Evolutionary conservation across 2,888 invertebrate species (phyloP).

Genomic region (Elmis aenea): DNA sequence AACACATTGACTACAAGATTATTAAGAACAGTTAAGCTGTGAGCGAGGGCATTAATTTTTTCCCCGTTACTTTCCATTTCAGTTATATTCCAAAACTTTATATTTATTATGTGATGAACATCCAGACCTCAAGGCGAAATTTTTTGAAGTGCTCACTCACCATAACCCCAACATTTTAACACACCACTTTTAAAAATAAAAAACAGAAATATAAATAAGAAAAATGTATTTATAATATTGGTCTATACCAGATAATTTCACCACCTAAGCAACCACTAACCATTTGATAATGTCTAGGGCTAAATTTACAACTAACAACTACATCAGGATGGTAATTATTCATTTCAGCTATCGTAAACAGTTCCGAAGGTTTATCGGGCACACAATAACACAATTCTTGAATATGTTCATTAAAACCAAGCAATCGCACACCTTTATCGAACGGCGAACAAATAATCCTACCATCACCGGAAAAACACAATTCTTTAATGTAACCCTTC

Average conservation of each 20-base stretch:
- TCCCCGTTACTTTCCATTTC: too few relatives aligned
- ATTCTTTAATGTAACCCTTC: conserved; percentile 87
- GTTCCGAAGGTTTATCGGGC: conserved; percentile 48
- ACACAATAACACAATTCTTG: conserved; percentile 71
- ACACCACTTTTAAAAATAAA: too few relatives aligned
- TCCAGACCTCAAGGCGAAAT: too few relatives aligned
- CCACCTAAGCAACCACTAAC: conserved; percentile 90
- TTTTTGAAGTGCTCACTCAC: too few relatives aligned
- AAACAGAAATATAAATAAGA: too few relatives aligned
- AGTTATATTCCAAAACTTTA: too few relatives aligned
- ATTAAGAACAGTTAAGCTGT: too few relatives aligned
- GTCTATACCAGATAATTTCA: conserved; percentile 86
- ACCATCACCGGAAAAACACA: conserved; percentile 87
- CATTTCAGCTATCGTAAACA: conserved; percentile 63
- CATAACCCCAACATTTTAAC: too few relatives aligned
- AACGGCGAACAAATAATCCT: conserved; percentile 87
- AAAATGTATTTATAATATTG: conserved; percentile 48
- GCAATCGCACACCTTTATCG: conserved; percentile 77
- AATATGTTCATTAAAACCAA: conserved; percentile 73
- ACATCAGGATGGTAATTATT: conserved; percentile 75
- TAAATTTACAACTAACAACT: conserved; percentile 87
- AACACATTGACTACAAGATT: too few relatives aligned
- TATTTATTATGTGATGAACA: too few relatives aligned
- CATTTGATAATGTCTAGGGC: conserved; percentile 77
- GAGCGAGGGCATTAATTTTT: too few relatives aligned